A percentile compares a stretch with the other conserved stretches of the same genome.
phyloP scores from a whole-genome alignment of 2,113 vertebrate genomes.

The Halcyon malimbica region DNA sequence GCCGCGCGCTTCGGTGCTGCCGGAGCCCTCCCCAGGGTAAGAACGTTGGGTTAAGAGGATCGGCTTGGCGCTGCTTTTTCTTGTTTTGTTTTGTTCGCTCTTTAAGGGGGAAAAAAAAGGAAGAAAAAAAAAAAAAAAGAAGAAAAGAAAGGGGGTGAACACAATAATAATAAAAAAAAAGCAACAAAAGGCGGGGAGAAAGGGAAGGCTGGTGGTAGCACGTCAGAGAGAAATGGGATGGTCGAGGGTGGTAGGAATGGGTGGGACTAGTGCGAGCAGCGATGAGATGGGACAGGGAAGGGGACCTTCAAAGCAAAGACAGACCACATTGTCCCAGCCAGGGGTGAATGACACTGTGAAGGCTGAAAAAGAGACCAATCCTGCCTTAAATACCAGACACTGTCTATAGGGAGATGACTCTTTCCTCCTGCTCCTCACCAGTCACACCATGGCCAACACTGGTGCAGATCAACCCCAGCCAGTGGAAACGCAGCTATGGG shows the following conservation, averaged over 20 bases:
- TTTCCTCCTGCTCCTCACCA: not conserved
- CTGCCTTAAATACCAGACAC: not conserved
- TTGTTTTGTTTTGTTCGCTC: constrained; percentile 45
- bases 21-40: constrained; percentile 50
- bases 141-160: fast-evolving
- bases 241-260: not conserved
- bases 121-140: not conserved
- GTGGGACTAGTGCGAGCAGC: not conserved
- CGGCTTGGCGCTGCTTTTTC: constrained; percentile 36
- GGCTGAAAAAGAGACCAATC: not conserved
- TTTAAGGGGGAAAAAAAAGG: not conserved
- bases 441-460: fast-evolving
- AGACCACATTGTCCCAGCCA: not conserved
- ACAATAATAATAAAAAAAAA: not conserved
- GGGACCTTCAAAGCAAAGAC: not conserved
- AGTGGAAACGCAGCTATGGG: not conserved
- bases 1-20: not conserved
- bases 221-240: not conserved
- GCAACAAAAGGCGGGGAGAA: not conserved
- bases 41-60: constrained; percentile 68
- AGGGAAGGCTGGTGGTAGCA: not conserved
- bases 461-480: not conserved
- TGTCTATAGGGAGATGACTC: fast-evolving
- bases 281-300: not conserved
- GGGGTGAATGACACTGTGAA: fast-evolving